Evolutionary conservation across 2,113 vertebrate species (phyloP).

Genomic region (Grammomys surdaster): DNA sequence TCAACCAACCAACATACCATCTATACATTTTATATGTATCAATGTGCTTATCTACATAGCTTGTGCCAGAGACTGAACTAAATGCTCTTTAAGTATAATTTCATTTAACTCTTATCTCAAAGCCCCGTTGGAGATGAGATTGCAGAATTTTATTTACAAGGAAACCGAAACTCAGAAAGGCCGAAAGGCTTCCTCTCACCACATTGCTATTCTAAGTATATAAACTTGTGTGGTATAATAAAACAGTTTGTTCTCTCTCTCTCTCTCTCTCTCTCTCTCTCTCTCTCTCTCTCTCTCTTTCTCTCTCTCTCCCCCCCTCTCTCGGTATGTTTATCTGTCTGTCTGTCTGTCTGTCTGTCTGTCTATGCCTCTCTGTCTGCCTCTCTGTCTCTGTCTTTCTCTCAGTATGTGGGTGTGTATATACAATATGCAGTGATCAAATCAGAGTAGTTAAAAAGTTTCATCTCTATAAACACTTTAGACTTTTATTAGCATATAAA

Average conservation of each 20-base stretch:
- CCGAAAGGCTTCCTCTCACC: not conserved
- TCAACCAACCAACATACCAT: not conserved
- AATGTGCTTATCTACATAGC: not conserved
- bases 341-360: not conserved
- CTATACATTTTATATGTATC: not conserved
- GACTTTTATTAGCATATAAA: not conserved
- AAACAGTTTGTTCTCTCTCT: not conserved
- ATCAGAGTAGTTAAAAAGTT: not conserved
- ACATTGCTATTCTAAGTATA: not conserved
- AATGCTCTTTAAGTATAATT: not conserved
- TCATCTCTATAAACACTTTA: not conserved
- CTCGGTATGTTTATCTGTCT: too few species aligned
- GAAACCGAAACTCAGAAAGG: not conserved
- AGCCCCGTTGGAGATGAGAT: not conserved
- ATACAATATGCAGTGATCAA: not conserved
- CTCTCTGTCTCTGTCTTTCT: not conserved
- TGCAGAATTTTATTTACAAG: not conserved
- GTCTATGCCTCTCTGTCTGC: too few species aligned
- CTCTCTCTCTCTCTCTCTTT: not conserved
- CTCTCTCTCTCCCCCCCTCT: too few species aligned
- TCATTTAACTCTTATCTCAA: not conserved
- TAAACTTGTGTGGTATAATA: not conserved
- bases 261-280: not conserved
- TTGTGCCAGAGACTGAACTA: not conserved
- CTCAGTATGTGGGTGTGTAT: not conserved